These are phyloP conservation scores for Lichenostomus cassidix DNA, from an alignment of 2,113 vertebrate genomes.

Conservation along the genomic window DNA sequence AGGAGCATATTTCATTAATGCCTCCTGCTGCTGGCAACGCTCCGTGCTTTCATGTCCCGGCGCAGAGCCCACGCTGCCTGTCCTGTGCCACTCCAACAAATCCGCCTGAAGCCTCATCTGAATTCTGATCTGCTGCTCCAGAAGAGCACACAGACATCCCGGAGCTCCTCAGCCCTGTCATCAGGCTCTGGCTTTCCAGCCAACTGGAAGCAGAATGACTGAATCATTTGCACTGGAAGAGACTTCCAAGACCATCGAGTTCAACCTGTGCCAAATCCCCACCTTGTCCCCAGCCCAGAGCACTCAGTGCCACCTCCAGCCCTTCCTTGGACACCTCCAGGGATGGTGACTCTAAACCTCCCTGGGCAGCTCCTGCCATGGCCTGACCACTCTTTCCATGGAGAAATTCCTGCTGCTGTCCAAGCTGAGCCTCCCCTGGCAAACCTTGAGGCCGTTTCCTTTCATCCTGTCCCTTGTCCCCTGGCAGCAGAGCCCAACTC, in stretches of 20 bases:
- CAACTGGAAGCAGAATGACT: background rate
- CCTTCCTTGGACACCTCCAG: background rate
- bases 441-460: background rate
- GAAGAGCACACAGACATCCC: background rate
- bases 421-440: background rate
- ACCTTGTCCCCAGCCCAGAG: background rate
- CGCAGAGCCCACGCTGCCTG: background rate
- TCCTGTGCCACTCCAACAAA: background rate
- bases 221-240: background rate
- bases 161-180: background rate
- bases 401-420: background rate
- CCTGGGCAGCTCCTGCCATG: background rate
- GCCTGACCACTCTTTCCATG: background rate
- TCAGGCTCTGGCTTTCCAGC: background rate
- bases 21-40: background rate
- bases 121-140: background rate
- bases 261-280: fast-evolving
- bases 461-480: background rate
- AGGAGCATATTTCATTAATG: slow-evolving; percentile 1
- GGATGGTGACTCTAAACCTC: background rate
- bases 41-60: background rate
- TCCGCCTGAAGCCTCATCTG: background rate
- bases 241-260: fast-evolving
- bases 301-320: background rate
- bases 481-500: background rate